Conservation (phyloP, 2,797 vertebrate genomes). For the Diceros bicornis region DNA sequence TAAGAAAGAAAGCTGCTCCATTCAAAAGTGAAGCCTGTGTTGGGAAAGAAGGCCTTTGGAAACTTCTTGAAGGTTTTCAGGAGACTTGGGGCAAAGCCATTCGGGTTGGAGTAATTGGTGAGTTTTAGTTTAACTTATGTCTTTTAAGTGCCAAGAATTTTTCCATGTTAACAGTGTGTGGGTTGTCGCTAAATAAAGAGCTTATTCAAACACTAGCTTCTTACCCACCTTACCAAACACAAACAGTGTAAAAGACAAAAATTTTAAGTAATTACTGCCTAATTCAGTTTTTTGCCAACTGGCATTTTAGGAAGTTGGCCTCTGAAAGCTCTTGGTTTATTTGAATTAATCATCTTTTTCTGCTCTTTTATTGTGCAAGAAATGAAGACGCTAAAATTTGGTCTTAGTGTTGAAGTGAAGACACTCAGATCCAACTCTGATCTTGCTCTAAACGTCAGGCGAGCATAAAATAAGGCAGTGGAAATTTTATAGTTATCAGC, state of each 20-base stretch:
- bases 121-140: slow-evolving; percentile 78
- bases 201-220: not conserved
- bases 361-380: slow-evolving; percentile 80
- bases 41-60: slow-evolving; percentile 91
- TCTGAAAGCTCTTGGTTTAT: not conserved
- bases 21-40: slow-evolving; percentile 89
- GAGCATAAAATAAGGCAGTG: not conserved
- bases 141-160: not conserved
- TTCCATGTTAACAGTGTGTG: not conserved
- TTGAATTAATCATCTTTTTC: not conserved
- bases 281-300: not conserved
- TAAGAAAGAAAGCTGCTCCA: slow-evolving; percentile 86
- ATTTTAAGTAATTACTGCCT: not conserved
- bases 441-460: slow-evolving; percentile 78
- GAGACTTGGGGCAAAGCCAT: slow-evolving; percentile 87
- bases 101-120: slow-evolving; percentile 95
- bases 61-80: slow-evolving; percentile 90
- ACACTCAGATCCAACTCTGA: slow-evolving; percentile 91
- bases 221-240: not conserved
- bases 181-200: not conserved
- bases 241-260: not conserved
- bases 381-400: slow-evolving; percentile 86
- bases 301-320: not conserved
- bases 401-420: slow-evolving; percentile 87
- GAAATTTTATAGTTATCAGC: not conserved